phyloP scores from a whole-genome alignment of 2,797 vertebrate species.

The Macroramphosus scolopax region DNA sequence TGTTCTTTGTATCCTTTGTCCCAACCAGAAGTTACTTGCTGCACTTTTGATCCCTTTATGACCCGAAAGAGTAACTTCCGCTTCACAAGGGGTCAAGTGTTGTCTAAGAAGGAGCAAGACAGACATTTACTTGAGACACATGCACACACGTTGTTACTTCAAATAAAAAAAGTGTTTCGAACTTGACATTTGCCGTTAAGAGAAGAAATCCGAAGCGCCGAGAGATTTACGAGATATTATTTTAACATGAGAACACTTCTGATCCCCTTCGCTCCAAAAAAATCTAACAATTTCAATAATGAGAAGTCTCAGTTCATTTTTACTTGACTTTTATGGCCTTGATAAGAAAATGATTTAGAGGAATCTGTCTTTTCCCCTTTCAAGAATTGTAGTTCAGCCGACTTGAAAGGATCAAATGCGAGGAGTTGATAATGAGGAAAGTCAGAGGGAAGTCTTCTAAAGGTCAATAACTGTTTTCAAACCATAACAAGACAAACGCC shows the following conservation, averaged over 20 bases:
- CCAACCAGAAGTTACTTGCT: conserved; percentile 64
- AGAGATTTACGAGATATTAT: too few relatives aligned
- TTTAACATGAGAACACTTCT: too few relatives aligned
- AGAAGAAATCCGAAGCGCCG: too few relatives aligned
- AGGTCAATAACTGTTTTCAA: background rate
- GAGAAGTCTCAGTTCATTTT: background rate
- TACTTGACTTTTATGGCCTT: background rate
- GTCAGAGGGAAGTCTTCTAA: background rate
- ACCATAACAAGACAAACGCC: too few relatives aligned
- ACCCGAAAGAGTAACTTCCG: conserved; percentile 75
- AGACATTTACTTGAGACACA: too few relatives aligned
- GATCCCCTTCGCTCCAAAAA: background rate
- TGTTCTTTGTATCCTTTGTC: conserved; percentile 59
- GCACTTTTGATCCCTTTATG: conserved; percentile 59
- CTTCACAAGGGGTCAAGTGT: conserved; percentile 78
- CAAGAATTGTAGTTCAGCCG: background rate
- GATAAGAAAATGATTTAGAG: background rate
- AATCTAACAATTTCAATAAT: background rate
- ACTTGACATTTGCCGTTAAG: too few relatives aligned
- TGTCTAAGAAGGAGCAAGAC: conserved; percentile 70
- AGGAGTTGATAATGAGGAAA: background rate
- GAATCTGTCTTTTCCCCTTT: background rate
- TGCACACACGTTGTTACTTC: too few relatives aligned
- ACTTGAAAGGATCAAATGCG: background rate
- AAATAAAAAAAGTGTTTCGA: too few relatives aligned